Evolutionary conservation across 2,113 vertebrate species (phyloP), one percentile per base, ranked within the genome.

Genomic region (Syrrhaptes paradoxus): DNA sequence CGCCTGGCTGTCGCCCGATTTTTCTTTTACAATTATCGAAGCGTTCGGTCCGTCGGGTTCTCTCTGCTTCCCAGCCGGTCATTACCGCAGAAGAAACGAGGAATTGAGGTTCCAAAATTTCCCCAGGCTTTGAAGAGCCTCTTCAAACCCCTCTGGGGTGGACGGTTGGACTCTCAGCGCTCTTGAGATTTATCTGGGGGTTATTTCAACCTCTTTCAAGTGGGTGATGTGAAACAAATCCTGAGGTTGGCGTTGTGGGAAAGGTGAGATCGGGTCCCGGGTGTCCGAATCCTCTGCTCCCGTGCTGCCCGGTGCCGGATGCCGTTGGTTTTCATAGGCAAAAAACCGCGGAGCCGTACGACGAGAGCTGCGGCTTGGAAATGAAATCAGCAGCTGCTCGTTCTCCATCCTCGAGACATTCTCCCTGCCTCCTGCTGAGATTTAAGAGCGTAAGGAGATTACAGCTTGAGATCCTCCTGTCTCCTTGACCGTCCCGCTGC

Each of bases 1-100:
- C 72, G n/a, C 22, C 61, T 52, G 8, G 29, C n/a, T 32, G 12
- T 45, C 13, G 3, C 20, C 26, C 26, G 28, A 21, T 4, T 16
- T 66, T 90, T 80, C 14, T 4, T 62, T 71, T 55, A 8, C 38
- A 75, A 3, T 41, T 66, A 29, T 15, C 1, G 1, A 32, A 32
- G 20, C 8, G 1, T 72, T 85, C 46, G n/a, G n/a, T 67, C 65
- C 6, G 7, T 17, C 4, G 9, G 48, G 65, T 21, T 25, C 14
- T 68, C 52, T 43, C n/a, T 0, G 0, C 29, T 77, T 77, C 36
- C 21, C 29, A 0, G 0, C 14, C 11, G 3, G 12, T 21, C 41
- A 7, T 59, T 70, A 29, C 31, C 26, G 13, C 14, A 28, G 38
- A 16, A 68, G 36, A 52, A 78, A 18, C 2, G 8, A 58, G 59